Conservation (phyloP, 2,888 invertebrate species). For the Epirrhoe alternata region DNA sequence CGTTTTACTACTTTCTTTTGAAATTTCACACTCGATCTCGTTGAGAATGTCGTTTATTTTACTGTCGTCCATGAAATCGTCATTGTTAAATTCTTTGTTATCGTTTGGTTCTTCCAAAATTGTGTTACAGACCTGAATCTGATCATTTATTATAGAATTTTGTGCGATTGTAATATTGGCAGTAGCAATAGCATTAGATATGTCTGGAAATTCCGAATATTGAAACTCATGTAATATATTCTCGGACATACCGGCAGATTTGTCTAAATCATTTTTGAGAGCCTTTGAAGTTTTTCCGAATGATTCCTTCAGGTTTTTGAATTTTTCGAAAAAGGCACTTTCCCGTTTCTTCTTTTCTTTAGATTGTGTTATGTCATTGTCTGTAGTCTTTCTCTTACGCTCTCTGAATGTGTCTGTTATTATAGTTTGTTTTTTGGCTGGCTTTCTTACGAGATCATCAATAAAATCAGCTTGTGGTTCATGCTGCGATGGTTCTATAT, state of each 20-base stretch:
- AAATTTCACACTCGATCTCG: constrained; percentile 72
- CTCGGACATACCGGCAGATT: constrained; percentile 47
- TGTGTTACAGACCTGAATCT: constrained; percentile 1
- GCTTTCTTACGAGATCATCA: constrained; percentile 15
- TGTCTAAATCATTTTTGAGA: constrained; percentile 50
- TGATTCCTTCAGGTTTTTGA: constrained; percentile 63
- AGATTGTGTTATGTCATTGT: constrained; percentile 51
- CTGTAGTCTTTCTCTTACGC: constrained; percentile 64
- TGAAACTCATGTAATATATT: constrained; percentile 46
- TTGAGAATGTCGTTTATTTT: constrained; percentile 63
- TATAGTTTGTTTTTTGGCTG: constrained; percentile 50
- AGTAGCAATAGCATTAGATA: neutral
- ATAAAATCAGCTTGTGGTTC: neutral
- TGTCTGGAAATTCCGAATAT: constrained; percentile 15
- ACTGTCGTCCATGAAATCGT: constrained; percentile 56
- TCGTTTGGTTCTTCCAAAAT: constrained; percentile 24
- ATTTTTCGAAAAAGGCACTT: constrained; percentile 60
- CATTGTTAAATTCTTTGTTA: constrained; percentile 44
- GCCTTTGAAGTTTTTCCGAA: constrained; percentile 59
- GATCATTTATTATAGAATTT: neutral
- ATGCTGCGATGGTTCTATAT: constrained; percentile 47
- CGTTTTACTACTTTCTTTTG: constrained; percentile 29
- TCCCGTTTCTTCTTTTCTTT: constrained; percentile 74
- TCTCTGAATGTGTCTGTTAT: constrained; percentile 62
- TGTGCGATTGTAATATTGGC: neutral